Evolutionary conservation across 2,797 vertebrate genomes (phyloP).

Genomic region (Hozukius guyotensis): DNA sequence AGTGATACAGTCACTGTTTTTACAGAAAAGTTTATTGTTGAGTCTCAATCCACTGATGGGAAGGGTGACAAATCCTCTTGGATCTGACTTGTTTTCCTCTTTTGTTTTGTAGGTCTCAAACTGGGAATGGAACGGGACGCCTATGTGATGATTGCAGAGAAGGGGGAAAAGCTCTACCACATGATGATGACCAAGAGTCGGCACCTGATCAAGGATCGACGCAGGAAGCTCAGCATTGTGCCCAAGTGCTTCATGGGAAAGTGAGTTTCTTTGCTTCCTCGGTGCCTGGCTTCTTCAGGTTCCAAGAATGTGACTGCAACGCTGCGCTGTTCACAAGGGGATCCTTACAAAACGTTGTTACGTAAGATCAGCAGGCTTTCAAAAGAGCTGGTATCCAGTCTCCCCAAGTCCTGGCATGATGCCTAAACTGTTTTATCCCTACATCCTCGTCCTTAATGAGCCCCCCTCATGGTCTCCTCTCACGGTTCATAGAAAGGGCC

Average conservation of each 20-base stretch:
- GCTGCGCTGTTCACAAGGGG: conserved; percentile 50
- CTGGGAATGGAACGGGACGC: conserved; percentile 98
- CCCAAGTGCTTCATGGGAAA: conserved; percentile 99
- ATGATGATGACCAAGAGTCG: conserved; percentile 97
- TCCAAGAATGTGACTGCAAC: conserved; percentile 55
- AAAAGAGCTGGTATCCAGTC: conserved; percentile 56
- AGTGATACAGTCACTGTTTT: background rate
- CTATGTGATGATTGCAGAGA: conserved; percentile 98
- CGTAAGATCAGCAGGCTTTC: conserved; percentile 63
- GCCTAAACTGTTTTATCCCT: conserved; percentile 58
- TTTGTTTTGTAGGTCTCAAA: conserved; percentile 87
- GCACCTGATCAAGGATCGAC: conserved; percentile 95
- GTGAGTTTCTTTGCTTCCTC: conserved; percentile 84
- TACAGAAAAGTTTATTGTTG: background rate
- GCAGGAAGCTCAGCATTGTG: conserved; percentile 95
- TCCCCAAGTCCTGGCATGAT: conserved; percentile 54
- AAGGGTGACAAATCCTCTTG: background rate
- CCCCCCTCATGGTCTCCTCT: conserved; percentile 35
- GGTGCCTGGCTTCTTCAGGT: conserved; percentile 6
- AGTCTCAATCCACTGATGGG: background rate
- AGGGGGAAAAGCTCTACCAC: conserved; percentile 98
- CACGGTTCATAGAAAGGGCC: conserved; percentile 42
- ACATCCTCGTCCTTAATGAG: conserved; percentile 58
- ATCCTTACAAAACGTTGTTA: conserved; percentile 60
- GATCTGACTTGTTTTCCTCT: conserved; percentile 12